Percentiles rank a stretch among this genome's conserved stretches.
These are phyloP conservation scores for Melanargia galathea DNA, from an alignment of 2,888 invertebrate genomes.

Conservation along the genomic window DNA sequence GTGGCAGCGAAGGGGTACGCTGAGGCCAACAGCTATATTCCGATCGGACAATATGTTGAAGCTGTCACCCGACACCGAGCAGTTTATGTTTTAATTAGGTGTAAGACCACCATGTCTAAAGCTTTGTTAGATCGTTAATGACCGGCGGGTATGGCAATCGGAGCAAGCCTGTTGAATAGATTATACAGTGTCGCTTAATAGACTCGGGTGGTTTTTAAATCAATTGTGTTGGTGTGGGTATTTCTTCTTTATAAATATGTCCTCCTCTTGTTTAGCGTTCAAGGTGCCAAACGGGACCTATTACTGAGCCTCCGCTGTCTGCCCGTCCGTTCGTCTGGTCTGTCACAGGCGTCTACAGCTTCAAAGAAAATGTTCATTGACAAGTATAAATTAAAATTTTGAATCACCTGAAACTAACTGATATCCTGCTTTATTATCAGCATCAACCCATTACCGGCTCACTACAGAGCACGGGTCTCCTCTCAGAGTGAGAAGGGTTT, in stretches of 20 bases:
- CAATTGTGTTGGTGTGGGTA: background rate
- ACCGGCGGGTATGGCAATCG: constrained; percentile 23
- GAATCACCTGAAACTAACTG: no score
- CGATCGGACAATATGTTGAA: constrained; percentile 38
- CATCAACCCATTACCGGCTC: no score
- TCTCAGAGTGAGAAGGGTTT: no score
- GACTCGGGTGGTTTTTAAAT: constrained; percentile 13
- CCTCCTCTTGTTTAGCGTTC: background rate
- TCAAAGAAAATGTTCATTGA: no score
- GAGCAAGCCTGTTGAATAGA: constrained; percentile 26
- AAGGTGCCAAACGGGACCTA: no score
- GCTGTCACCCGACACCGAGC: constrained; percentile 31
- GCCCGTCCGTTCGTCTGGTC: no score
- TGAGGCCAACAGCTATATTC: constrained; percentile 1
- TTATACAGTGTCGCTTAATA: constrained; percentile 18
- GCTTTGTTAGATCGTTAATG: constrained; percentile 17
- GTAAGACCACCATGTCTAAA: constrained; percentile 33
- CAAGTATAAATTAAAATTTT: no score
- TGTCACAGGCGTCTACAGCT: no score
- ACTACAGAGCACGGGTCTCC: no score
- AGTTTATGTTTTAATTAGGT: constrained; percentile 34
- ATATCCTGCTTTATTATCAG: no score
- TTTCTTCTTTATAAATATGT: background rate
- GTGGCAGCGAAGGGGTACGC: constrained; percentile 49
- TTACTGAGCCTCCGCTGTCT: no score